A percentile compares a stretch with the other conserved stretches of the same genome.
These are phyloP conservation scores for Candidula unifasciata DNA, from an alignment of 2,888 invertebrate species.

Conservation along the genomic window DNA sequence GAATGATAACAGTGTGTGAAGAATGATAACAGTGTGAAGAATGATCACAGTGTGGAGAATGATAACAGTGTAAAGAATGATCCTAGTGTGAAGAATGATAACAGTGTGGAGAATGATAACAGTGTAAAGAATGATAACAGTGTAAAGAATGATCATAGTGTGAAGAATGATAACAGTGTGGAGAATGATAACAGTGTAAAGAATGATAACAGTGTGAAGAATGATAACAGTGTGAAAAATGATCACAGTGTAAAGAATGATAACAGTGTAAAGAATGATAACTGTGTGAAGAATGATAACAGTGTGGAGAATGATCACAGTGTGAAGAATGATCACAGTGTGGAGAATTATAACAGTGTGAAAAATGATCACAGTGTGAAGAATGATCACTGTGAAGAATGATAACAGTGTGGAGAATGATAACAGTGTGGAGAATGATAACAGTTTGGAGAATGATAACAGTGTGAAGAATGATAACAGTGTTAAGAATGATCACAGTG, in stretches of 20 bases:
- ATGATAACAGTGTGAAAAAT: no score
- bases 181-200: slow-evolving; percentile 64
- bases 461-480: no score
- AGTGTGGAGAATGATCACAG: no score
- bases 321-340: slow-evolving; percentile 66
- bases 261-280: slow-evolving; percentile 47
- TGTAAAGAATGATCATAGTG: no score
- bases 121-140: background rate
- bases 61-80: no score
- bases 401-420: slow-evolving; percentile 53
- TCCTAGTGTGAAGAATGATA: no score
- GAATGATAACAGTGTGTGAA: slow-evolving; percentile 13
- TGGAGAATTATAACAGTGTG: slow-evolving; percentile 20
- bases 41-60: background rate
- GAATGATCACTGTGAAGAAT: slow-evolving; percentile 65
- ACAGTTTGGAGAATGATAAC: no score
- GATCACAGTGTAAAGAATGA: no score
- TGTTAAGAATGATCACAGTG: no score
- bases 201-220: slow-evolving; percentile 3
- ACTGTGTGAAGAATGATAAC: background rate
- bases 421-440: background rate
- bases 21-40: slow-evolving; percentile 62
- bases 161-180: no score
- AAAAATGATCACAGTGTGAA: no score
- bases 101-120: slow-evolving; percentile 29